Evolutionary conservation across 1,140 invertebrate genomes (phyloP), one percentile per base, ranked within the genome.

Genomic region (Choristoneura fumiferana): DNA sequence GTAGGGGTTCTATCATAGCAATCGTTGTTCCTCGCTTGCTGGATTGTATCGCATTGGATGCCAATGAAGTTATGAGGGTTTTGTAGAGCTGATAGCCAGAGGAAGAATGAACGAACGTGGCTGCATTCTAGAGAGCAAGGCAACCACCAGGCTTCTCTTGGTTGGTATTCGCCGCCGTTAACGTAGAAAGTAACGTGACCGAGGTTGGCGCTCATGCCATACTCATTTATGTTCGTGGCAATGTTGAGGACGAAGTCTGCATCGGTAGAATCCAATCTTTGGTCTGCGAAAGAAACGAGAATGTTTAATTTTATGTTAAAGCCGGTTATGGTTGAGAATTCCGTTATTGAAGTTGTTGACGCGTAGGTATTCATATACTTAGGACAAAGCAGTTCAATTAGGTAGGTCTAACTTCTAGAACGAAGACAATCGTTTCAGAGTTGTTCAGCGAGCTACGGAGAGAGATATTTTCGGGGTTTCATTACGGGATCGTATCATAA

Each of bases 161-260:
- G 94, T 66, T 95, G 94, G 9, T 90, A 69, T 57, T 91, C 89
- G 0, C 94, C 94, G 0, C 94, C 94, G 65, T 95, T 95, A 0
- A 95, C 90, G 66, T 94, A 95, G 72, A 94, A 93, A 78, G 14
- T 53, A 1, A 92, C 91, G 73, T 94, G 92, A 0, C 94, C 94
- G 1, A 92, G 80, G 0, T 91, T 91, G 38, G 91, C 90, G 0
- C 91, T 82, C 69, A 94, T 94, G 0, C 94, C 94, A 62, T 91
- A 93, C 8, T 90, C 92, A 3, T 92, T 92, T 1, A 93, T 93
- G 71, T 94, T 95, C 0, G 93, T 94, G 61, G 92, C 91, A 57
- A 95, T 90, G 0, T 92, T 81, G 62, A 94, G 93, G 0, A 86
- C 80, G 40, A 84, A 81, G 40, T 85, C 80, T 0, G 80, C 85